Conservation (phyloP, 2,113 vertebrate genomes). For the Hoplias malabaricus region DNA sequence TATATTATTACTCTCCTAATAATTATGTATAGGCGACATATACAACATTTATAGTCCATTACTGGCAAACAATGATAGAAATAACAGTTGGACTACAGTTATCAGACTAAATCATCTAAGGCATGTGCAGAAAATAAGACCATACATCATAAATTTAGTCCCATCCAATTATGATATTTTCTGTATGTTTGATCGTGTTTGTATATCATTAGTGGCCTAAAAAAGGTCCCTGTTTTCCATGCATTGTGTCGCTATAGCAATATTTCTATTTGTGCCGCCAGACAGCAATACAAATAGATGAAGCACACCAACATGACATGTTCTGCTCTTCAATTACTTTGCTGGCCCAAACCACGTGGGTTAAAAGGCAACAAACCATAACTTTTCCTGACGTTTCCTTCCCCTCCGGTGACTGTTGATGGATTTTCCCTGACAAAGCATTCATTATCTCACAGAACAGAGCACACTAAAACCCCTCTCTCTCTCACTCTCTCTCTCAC, state of each 20-base stretch:
- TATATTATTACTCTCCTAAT: no score
- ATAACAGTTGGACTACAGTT: not conserved
- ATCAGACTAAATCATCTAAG: constrained; percentile 24
- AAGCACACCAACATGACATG: constrained; percentile 84
- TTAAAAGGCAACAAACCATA: constrained; percentile 90
- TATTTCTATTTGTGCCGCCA: constrained; percentile 81
- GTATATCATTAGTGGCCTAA: constrained; percentile 55
- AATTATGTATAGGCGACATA: not conserved
- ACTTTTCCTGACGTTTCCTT: constrained; percentile 87
- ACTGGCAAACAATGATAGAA: constrained; percentile 9
- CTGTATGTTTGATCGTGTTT: constrained; percentile 52
- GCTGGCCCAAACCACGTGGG: constrained; percentile 83
- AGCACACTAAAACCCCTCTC: constrained; percentile 76
- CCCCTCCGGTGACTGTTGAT: constrained; percentile 85
- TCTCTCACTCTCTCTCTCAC: constrained; percentile 59
- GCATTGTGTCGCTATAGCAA: constrained; percentile 67
- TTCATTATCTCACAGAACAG: constrained; percentile 84
- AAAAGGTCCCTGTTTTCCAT: constrained; percentile 65
- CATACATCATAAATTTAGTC: constrained; percentile 34
- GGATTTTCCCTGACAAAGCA: constrained; percentile 84
- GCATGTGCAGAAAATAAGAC: constrained; percentile 18
- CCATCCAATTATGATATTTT: constrained; percentile 24
- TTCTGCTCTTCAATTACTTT: constrained; percentile 91
- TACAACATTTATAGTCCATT: not conserved
- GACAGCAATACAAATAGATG: constrained; percentile 81